Evolutionary conservation across 2,888 invertebrate species (phyloP), one percentile per base, ranked within the genome.

Genomic region (Gari tellinella): DNA sequence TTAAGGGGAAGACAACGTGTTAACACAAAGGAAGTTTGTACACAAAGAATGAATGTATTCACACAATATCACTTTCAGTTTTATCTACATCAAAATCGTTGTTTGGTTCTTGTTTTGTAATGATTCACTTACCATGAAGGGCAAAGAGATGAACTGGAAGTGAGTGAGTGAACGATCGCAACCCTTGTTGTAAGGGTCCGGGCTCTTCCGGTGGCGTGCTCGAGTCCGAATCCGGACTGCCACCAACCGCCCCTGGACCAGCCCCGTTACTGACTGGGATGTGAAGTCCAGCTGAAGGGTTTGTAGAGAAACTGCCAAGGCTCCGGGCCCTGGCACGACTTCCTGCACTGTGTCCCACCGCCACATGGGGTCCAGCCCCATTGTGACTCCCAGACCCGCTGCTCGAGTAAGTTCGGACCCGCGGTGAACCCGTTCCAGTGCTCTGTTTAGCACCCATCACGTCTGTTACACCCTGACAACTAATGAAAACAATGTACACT

Each of bases 141-240:
- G 91, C 87, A 82, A 91, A 89, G 12, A 91, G 81, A 83, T 91
- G 89, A 62, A 90, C 85, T 52, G 90, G 90, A 63, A 90, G 80
- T 51, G 90, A 90, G 68, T 86, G 84, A 58, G 88, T 83, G 56
- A 88, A 83, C 31, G 79, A 77, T 63, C 86, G 65, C 61, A 78
- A 67, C 65, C 74, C 79, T 40, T 63, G 73, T 19, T 75, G 77
- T 43, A 78, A 79, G 14, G 78, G 75, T n/a, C 81, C 82, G 38
- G 80, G 81, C 46, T 90, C 90, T n/a, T 90, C 91, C 4, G 91
- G 90, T 7, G 91, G 90, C 62, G 89, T 90, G 65, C 90, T 90
- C 23, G 88, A 87, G 72, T 90, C 90, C 40, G 90, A 90, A 65
- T 90, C 89, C 15, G 90, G 89, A 63, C 83, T 87, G 26, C 86